Evolutionary conservation across 2,797 vertebrate genomes (phyloP).

Genomic region (Morus bassanus): DNA sequence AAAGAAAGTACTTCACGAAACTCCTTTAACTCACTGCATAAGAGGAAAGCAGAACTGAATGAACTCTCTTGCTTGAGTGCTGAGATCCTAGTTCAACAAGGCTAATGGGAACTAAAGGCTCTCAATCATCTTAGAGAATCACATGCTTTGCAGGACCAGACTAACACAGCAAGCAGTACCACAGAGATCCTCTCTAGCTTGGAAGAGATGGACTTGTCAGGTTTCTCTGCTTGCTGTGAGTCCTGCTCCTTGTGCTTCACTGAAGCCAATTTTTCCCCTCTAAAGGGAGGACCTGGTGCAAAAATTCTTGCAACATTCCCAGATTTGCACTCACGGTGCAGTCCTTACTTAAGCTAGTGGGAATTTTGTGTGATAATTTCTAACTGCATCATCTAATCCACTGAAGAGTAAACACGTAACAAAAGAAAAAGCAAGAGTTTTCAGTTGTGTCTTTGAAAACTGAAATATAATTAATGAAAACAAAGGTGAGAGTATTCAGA

Average conservation of each 20-base stretch:
- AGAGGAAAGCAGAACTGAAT: background rate
- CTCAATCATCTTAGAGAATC: background rate
- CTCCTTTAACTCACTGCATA: background rate
- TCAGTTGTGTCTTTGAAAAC: background rate
- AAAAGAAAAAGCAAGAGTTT: background rate
- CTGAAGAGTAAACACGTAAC: background rate
- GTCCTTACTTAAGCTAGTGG: background rate
- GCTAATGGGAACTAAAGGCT: background rate
- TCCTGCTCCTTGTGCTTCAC: background rate
- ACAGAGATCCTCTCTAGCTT: background rate
- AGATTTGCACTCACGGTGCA: background rate
- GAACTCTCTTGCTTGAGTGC: background rate
- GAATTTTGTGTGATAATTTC: background rate
- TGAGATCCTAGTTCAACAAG: background rate
- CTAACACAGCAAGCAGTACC: background rate
- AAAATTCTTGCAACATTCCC: background rate
- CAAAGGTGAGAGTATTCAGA: background rate
- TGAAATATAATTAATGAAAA: background rate
- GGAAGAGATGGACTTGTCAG: background rate
- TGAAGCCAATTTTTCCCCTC: background rate
- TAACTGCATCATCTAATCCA: background rate
- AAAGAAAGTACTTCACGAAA: background rate
- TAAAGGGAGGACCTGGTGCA: background rate
- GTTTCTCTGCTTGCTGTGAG: background rate
- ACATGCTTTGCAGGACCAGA: background rate